Percentiles rank a stretch among this genome's conserved stretches.
Evolutionary conservation across 2,888 invertebrate genomes (phyloP).

Genomic region (Schizaphis graminum): DNA sequence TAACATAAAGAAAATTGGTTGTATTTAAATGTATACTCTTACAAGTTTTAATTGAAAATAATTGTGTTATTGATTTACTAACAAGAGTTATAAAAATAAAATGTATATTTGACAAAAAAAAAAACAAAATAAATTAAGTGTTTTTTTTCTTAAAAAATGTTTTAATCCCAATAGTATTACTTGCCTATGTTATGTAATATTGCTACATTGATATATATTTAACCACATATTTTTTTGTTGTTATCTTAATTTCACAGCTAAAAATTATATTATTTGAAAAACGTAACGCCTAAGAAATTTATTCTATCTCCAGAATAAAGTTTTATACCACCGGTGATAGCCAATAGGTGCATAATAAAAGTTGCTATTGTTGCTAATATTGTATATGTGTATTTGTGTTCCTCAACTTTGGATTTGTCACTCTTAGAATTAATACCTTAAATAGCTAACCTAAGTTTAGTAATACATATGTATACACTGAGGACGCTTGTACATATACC

Average conservation of each 20-base stretch:
- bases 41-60: neutral
- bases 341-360: neutral
- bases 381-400: neutral
- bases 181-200: neutral
- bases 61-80: constrained; percentile 50
- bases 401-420: neutral
- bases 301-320: neutral
- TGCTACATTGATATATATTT: neutral
- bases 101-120: constrained; percentile 33
- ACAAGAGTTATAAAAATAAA: constrained; percentile 34
- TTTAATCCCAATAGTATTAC: neutral
- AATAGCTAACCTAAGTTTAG: neutral
- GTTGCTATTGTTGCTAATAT: too few species aligned
- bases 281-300: neutral
- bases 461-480: too few species aligned
- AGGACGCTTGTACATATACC: too few species aligned
- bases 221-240: neutral
- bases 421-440: neutral
- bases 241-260: neutral
- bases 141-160: neutral
- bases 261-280: neutral
- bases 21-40: constrained; percentile 28
- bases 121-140: neutral
- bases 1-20: neutral
- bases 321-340: neutral